A percentile compares a stretch with the other conserved stretches of the same genome.
phyloP scores from a whole-genome alignment of 2,113 vertebrate species.

The Oreochromis spilurus region DNA sequence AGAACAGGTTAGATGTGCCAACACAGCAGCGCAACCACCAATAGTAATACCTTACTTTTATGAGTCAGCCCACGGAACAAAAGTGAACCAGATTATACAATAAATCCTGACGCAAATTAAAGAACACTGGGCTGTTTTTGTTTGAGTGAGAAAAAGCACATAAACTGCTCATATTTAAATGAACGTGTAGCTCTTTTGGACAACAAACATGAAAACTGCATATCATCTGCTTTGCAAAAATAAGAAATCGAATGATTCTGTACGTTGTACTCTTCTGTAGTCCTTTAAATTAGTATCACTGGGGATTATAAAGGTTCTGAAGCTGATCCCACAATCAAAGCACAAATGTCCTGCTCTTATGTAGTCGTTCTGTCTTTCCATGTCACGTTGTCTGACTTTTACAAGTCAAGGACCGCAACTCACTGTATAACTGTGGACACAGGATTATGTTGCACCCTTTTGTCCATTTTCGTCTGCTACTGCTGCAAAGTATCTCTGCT shows the following conservation, averaged over 20 bases:
- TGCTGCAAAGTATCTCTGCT: not conserved
- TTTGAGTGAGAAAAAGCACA: not conserved
- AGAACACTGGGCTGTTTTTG: not conserved
- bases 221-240: not conserved
- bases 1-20: slow-evolving; percentile 43
- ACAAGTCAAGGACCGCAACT: not conserved
- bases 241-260: not conserved
- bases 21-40: slow-evolving; percentile 12
- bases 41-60: slow-evolving; percentile 30
- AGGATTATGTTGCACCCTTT: not conserved
- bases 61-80: not conserved
- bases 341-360: not conserved
- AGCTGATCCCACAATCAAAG: not conserved
- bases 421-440: not conserved
- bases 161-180: not conserved
- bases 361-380: not conserved
- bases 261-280: not conserved
- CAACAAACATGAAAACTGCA: not conserved
- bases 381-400: not conserved
- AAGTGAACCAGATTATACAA: not conserved
- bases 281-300: not conserved
- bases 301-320: not conserved
- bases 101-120: not conserved
- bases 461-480: not conserved
- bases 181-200: not conserved